Percentiles rank a stretch among this genome's conserved stretches.
phyloP scores from a whole-genome alignment of 2,797 vertebrate genomes.

The Aeoliscus strigatus region DNA sequence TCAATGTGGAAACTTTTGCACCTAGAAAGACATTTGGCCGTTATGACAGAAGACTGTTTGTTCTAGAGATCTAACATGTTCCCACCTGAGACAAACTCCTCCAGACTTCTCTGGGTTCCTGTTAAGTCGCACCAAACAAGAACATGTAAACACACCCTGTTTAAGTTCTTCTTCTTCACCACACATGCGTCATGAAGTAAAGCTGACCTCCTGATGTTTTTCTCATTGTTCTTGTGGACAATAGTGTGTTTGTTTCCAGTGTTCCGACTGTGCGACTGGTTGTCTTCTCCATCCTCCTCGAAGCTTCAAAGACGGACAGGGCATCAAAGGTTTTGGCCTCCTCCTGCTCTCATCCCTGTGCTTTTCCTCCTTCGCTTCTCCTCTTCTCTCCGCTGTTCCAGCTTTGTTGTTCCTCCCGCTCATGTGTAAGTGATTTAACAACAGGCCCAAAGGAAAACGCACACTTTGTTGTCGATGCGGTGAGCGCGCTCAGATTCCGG shows the following conservation, averaged over 20 bases:
- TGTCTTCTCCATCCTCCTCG: constrained; percentile 30
- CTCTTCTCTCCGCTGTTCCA: constrained; percentile 30
- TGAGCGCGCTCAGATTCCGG: no score
- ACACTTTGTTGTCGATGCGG: constrained; percentile 60
- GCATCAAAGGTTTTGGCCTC: constrained; percentile 55
- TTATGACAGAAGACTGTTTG: no score
- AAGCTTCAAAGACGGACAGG: constrained; percentile 44
- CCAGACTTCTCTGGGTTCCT: no score
- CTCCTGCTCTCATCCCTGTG: constrained; percentile 44
- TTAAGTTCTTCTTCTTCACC: no score
- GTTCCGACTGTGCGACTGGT: constrained; percentile 3
- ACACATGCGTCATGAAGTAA: no score
- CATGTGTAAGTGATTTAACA: constrained; percentile 74
- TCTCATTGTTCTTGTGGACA: constrained; percentile 19
- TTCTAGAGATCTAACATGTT: no score
- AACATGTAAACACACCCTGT: no score
- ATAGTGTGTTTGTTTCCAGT: constrained; percentile 18
- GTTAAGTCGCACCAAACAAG: no score
- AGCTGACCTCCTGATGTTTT: no score
- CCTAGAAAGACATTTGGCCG: no score
- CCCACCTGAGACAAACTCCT: no score
- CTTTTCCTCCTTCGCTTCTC: constrained; percentile 34
- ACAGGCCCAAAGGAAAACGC: constrained; percentile 61
- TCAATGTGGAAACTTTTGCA: no score
- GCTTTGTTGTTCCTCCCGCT: constrained; percentile 51